Percentiles rank a stretch among this genome's conserved stretches.
Conservation (phyloP, 92 coral and sea anemone species). For the Parazoanthus darwini region DNA sequence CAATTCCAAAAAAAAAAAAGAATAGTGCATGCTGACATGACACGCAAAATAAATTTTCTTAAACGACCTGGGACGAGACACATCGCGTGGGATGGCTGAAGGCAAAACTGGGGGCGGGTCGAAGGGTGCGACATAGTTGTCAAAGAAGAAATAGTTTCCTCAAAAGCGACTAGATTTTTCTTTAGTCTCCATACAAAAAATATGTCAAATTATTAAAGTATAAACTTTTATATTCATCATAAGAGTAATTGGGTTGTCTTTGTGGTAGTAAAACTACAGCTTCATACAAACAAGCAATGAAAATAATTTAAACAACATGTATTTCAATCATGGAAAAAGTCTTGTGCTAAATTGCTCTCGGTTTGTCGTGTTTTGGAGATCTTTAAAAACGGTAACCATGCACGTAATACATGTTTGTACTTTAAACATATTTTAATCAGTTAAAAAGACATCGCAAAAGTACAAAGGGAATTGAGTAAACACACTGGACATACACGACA, state of each 20-base stretch:
- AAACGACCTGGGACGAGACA: neutral
- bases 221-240: neutral
- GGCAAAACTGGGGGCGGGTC: neutral
- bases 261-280: neutral
- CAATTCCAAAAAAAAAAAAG: too few relatives aligned
- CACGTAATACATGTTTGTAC: neutral
- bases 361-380: neutral
- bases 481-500: neutral
- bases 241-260: neutral
- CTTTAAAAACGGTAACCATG: neutral
- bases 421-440: neutral
- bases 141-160: neutral
- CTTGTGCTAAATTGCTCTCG: neutral
- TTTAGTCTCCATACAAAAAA: neutral
- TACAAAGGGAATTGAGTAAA: neutral
- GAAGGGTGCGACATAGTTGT: neutral
- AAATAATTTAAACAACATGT: too few relatives aligned
- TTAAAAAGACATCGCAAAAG: neutral
- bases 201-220: neutral
- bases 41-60: too few relatives aligned
- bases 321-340: too few relatives aligned
- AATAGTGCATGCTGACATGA: too few relatives aligned
- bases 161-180: neutral
- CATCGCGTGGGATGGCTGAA: neutral
- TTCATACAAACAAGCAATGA: too few relatives aligned